phyloP scores from a whole-genome alignment of 35 echinoderm and acorn worm species.

The Ophiothrix spiculata region DNA sequence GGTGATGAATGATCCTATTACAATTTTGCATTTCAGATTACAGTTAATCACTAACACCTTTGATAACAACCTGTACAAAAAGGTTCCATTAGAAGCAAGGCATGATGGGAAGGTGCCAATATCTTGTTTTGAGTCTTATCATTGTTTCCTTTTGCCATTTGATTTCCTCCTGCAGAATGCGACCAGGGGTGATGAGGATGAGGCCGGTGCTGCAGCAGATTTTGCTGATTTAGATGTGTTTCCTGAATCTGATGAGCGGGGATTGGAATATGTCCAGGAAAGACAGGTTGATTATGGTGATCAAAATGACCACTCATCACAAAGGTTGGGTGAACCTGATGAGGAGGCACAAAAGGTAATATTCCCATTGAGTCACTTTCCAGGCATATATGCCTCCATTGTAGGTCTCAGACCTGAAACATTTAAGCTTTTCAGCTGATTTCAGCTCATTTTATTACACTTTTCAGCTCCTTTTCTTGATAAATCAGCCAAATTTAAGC shows the following conservation, averaged over 20 bases:
- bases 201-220: not conserved
- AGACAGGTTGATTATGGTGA: not conserved
- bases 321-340: not conserved
- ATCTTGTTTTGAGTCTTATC: too few relatives aligned
- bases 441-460: not conserved
- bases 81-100: too few relatives aligned
- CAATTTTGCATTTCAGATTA: too few relatives aligned
- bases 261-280: not conserved
- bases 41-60: too few relatives aligned
- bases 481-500: too few relatives aligned
- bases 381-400: not conserved
- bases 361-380: not conserved
- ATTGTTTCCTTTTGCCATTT: too few relatives aligned
- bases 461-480: not conserved
- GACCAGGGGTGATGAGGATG: not conserved
- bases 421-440: not conserved
- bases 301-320: not conserved
- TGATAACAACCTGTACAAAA: too few relatives aligned
- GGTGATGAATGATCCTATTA: too few relatives aligned
- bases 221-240: not conserved
- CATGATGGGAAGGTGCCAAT: too few relatives aligned
- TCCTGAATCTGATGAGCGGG: not conserved
- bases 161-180: too few relatives aligned
- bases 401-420: not conserved
- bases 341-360: not conserved